Evolutionary conservation across 2,797 vertebrate genomes (phyloP), one percentile per base, ranked within the genome.

Genomic region (Scarus forsteni): DNA sequence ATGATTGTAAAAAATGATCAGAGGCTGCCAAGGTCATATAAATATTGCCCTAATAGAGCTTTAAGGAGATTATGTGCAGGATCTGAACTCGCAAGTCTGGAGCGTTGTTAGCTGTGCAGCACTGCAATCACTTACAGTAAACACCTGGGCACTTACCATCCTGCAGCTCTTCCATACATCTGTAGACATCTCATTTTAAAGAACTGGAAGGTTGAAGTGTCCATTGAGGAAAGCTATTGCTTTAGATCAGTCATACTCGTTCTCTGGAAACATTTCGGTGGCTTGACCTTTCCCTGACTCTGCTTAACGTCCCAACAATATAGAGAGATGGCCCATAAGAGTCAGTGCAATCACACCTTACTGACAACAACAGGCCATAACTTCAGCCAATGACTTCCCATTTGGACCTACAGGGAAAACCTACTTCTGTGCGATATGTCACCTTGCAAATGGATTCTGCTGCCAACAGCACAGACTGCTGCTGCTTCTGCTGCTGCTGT

Each of bases 201-300:
- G 55, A 70, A 75, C 16, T 54, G 59, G 19, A 39, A 64, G 48
- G 75, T 43, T 73, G 66, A 70, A 67, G 62, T 67, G 62, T 59
- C 84, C 66, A 68, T 61, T 66, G 75, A 85, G 66, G 73, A 61
- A 73, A 77, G 60, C 63, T 19, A 58, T 64, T 34, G 57, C 48
- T 10, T 9, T 55, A 45, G 43, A 81, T 86, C 73, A 52, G 57
- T 84, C 74, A 77, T 50, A 66, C 66, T 76, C 59, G 16, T 80
- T 82, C 60, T 70, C 54, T 13, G 3, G 55, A 66, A 58, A 60
- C 81, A 59, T 78, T 79, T 65, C 10, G 1, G 16, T 45, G 63
- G 51, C 61, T 52, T 91, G 91, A 91, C 90, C 89, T 81, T 77
- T 89, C 51, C 34, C 42, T 92, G 90, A 93, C 90, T 92, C 87